Evolutionary conservation across 2,797 vertebrate genomes (phyloP).

Genomic region (Platyrinchus mystaceus): DNA sequence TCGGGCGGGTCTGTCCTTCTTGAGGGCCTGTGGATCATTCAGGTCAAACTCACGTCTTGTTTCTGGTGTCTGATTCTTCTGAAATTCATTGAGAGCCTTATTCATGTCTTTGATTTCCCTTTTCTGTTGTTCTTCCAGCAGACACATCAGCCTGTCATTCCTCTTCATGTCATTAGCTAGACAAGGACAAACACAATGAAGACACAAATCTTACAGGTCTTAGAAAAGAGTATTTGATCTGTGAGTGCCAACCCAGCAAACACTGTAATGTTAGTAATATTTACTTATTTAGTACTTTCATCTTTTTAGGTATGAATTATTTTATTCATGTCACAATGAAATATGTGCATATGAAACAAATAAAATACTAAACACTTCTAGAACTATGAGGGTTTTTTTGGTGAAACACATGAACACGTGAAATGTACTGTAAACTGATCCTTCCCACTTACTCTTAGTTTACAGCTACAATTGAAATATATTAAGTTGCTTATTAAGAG

Average conservation of each 20-base stretch:
- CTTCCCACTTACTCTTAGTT: background rate
- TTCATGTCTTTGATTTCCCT: slow-evolving; percentile 69
- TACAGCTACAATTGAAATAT: background rate
- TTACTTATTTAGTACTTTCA: background rate
- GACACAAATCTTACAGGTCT: background rate
- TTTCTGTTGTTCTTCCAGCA: slow-evolving; percentile 75
- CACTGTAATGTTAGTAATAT: background rate
- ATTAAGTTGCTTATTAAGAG: background rate
- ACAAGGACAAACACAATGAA: background rate
- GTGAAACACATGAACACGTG: background rate
- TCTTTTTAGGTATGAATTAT: background rate
- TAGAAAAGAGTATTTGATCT: background rate
- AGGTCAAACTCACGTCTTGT: slow-evolving; percentile 81
- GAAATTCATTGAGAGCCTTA: slow-evolving; percentile 73
- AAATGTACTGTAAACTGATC: background rate
- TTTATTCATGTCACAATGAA: background rate
- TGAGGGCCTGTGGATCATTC: slow-evolving; percentile 75
- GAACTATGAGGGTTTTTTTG: background rate
- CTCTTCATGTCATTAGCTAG: slow-evolving; percentile 72
- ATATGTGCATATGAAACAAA: background rate
- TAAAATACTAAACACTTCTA: background rate
- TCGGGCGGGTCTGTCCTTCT: slow-evolving; percentile 68
- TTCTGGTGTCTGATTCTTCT: slow-evolving; percentile 77
- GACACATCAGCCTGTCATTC: slow-evolving; percentile 70
- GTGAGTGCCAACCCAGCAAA: background rate